Conservation (phyloP, 2,888 invertebrate species). For the Margaritifera margaritifera region DNA sequence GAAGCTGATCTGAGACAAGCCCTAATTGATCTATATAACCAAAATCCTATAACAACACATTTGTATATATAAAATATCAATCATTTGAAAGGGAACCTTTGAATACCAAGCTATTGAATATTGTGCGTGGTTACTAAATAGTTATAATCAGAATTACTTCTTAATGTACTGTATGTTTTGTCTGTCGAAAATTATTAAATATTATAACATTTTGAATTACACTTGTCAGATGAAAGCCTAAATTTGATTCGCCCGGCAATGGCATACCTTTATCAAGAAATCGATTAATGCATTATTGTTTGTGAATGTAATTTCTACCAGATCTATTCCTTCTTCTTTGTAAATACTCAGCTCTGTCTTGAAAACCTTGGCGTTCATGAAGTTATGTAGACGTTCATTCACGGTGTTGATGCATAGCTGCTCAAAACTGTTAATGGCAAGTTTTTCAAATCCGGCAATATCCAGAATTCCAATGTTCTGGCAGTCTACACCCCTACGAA, state of each 20-base stretch:
- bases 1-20: too few relatives aligned
- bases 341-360: constrained; percentile 30
- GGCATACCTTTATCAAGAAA: constrained; percentile 32
- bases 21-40: too few relatives aligned
- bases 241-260: background rate
- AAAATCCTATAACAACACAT: too few relatives aligned
- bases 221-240: too few relatives aligned
- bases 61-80: too few relatives aligned
- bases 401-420: constrained; percentile 58
- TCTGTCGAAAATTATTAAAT: too few relatives aligned
- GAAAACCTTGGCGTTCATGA: constrained; percentile 33
- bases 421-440: constrained; percentile 55
- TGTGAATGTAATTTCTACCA: constrained; percentile 24
- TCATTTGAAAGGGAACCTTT: too few relatives aligned
- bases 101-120: too few relatives aligned
- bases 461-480: constrained; percentile 51
- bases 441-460: constrained; percentile 60
- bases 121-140: too few relatives aligned
- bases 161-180: background rate
- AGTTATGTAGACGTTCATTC: constrained; percentile 50
- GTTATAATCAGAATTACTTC: background rate
- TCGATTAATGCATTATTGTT: constrained; percentile 55
- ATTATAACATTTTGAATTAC: too few relatives aligned
- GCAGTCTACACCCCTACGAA: too few relatives aligned
- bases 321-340: constrained; percentile 26